phyloP scores from a whole-genome alignment of 2,113 vertebrate species.

The Pterocles orientalis region DNA sequence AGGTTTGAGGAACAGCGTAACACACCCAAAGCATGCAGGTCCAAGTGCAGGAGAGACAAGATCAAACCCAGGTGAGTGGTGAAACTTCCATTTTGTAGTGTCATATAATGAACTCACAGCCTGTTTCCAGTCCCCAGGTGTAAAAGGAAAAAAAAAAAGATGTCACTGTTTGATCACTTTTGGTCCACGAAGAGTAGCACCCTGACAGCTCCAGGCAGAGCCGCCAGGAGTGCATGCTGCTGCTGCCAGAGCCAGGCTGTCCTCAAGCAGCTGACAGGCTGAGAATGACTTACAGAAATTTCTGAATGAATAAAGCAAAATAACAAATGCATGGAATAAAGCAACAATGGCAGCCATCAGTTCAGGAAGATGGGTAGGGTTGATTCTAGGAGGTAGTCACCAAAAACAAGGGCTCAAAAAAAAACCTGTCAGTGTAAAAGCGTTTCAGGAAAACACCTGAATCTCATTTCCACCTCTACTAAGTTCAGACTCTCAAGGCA shows the following conservation, averaged over 20 bases:
- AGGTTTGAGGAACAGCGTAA: background rate
- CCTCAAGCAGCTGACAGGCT: background rate
- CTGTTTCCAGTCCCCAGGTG: background rate
- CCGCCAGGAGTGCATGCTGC: accelerated
- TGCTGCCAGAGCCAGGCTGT: background rate
- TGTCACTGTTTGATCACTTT: background rate
- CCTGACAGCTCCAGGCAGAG: background rate
- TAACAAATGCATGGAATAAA: background rate
- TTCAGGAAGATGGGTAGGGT: background rate
- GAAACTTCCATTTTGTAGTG: background rate
- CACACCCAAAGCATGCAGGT: accelerated
- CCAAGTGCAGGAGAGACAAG: background rate
- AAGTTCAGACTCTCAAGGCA: background rate
- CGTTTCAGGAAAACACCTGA: background rate
- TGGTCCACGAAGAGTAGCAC: background rate
- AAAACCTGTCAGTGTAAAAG: background rate
- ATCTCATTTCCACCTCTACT: background rate
- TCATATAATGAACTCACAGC: background rate
- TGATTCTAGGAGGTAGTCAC: background rate
- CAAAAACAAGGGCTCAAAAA: background rate
- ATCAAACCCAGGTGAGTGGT: background rate
- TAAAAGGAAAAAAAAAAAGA: background rate
- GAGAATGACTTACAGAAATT: background rate
- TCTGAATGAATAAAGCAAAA: background rate
- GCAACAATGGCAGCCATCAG: background rate